Percentiles rank a stretch among this genome's conserved stretches.
phyloP scores from a whole-genome alignment of 92 coral and sea anemone genomes.

The Desmophyllum pertusum region DNA sequence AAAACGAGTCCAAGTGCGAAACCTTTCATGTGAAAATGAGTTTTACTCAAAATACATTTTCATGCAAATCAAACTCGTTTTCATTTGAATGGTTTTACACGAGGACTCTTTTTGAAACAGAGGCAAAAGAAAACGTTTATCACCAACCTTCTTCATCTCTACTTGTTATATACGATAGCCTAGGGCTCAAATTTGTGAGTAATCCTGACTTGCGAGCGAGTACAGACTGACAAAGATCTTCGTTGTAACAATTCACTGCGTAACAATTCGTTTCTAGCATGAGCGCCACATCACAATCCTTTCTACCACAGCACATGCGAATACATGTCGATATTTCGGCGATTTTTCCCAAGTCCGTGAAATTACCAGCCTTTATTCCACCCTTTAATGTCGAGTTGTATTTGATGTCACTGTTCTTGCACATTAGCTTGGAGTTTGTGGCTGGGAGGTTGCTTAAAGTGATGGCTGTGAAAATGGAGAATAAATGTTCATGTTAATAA shows the following conservation, averaged over 20 bases:
- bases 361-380: constrained; percentile 93
- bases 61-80: no score
- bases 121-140: neutral
- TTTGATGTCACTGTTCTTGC: constrained; percentile 89
- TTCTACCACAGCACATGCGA: constrained; percentile 93
- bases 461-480: constrained; percentile 56
- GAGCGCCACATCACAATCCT: constrained; percentile 90
- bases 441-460: constrained; percentile 88
- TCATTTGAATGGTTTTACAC: no score
- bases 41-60: neutral
- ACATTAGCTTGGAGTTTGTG: constrained; percentile 87
- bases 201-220: constrained; percentile 86
- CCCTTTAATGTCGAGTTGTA: constrained; percentile 88
- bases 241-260: constrained; percentile 81
- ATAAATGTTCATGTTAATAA: neutral
- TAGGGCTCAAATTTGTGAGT: constrained; percentile 80
- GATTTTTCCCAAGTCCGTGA: constrained; percentile 84
- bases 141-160: constrained; percentile 93
- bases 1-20: no score
- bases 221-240: constrained; percentile 76
- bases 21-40: neutral
- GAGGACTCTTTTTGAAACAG: no score
- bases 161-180: constrained; percentile 91
- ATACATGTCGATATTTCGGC: constrained; percentile 91
- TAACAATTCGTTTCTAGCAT: constrained; percentile 92